phyloP scores from a whole-genome alignment of 2,797 vertebrate species.

The Meriones psammophilus region DNA sequence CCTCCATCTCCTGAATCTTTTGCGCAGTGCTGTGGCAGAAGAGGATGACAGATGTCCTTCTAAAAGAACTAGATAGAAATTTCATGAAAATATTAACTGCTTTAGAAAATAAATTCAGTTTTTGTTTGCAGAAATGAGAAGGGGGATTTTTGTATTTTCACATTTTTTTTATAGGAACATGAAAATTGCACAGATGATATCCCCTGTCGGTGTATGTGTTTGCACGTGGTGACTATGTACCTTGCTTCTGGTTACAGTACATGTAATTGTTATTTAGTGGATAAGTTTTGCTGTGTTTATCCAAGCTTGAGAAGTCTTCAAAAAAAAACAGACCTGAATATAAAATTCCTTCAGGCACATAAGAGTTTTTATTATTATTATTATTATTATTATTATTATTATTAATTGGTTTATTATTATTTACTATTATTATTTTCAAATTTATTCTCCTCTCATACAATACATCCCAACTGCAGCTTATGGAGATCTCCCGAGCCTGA shows the following conservation, averaged over 20 bases:
- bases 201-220: rapidly evolving
- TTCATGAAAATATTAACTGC: background rate
- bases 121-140: background rate
- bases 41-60: background rate
- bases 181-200: background rate
- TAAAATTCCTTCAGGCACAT: background rate
- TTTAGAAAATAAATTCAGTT: background rate
- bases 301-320: background rate
- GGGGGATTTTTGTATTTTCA: background rate
- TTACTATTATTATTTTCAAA: no score
- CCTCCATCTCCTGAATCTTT: background rate
- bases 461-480: background rate
- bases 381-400: background rate
- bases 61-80: background rate
- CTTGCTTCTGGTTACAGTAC: background rate
- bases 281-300: background rate
- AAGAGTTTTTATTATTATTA: background rate
- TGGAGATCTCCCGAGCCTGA: background rate
- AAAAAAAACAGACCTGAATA: background rate
- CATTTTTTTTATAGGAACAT: background rate
- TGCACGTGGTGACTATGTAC: background rate
- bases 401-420: no score
- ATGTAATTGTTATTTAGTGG: background rate
- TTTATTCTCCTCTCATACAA: background rate
- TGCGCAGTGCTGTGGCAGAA: background rate